Evolutionary conservation across 2,113 vertebrate genomes (phyloP).

Genomic region (Struthio camelus): DNA sequence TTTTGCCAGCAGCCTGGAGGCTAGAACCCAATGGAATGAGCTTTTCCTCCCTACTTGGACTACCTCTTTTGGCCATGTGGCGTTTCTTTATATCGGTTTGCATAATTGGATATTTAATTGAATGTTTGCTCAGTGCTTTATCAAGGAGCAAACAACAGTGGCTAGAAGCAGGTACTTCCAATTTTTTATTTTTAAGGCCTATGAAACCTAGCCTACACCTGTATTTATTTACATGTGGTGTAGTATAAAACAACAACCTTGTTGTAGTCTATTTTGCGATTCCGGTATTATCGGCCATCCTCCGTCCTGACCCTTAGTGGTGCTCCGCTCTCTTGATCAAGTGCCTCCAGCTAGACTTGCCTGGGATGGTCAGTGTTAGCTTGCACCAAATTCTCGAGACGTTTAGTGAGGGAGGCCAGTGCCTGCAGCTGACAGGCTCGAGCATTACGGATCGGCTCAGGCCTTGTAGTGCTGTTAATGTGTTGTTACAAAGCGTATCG

Average conservation of each 20-base stretch:
- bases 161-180: not conserved
- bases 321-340: not conserved
- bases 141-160: not conserved
- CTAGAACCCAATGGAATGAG: not conserved
- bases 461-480: not conserved
- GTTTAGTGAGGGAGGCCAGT: not conserved
- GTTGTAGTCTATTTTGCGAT: not conserved
- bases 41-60: not conserved
- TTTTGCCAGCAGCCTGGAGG: not conserved
- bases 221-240: not conserved
- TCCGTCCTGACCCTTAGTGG: not conserved
- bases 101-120: not conserved
- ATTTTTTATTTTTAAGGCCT: not conserved
- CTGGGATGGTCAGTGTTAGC: not conserved
- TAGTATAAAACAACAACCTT: not conserved
- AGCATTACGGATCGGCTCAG: not conserved
- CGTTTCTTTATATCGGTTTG: not conserved
- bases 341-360: not conserved
- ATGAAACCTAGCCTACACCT: not conserved
- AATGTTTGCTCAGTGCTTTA: not conserved
- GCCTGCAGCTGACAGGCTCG: not conserved
- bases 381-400: slow-evolving; percentile 7
- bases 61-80: not conserved
- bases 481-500: not conserved
- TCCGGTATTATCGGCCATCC: not conserved